A percentile compares a stretch with the other conserved stretches of the same genome.
Evolutionary conservation across 2,113 vertebrate species (phyloP).

Genomic region (Syrrhaptes paradoxus): DNA sequence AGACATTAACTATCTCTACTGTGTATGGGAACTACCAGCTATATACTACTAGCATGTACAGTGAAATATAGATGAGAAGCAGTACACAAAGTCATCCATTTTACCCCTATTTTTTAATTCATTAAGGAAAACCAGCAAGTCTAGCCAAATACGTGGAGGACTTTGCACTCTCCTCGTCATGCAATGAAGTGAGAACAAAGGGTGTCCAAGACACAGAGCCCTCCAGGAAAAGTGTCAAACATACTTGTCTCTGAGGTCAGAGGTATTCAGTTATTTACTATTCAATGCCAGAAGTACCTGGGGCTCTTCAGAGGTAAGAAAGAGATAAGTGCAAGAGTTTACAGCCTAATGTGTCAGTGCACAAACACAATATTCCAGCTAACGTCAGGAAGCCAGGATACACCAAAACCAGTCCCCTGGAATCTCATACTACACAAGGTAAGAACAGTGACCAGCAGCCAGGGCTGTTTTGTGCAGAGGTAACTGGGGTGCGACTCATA

Average conservation of each 20-base stretch:
- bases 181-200: neutral
- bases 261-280: neutral
- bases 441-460: neutral
- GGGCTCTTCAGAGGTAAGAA: neutral
- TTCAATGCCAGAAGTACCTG: neutral
- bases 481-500: neutral
- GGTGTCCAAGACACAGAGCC: neutral
- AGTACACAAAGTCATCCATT: neutral
- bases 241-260: neutral
- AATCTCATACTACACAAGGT: neutral
- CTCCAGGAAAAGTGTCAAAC: neutral
- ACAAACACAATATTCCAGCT: neutral
- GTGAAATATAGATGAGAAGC: neutral
- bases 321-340: neutral
- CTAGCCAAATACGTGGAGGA: neutral
- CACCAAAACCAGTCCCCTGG: neutral
- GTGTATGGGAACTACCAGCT: neutral
- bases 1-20: neutral
- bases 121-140: neutral
- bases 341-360: rapidly evolving
- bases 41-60: neutral
- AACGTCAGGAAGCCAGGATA: neutral
- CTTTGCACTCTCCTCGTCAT: neutral
- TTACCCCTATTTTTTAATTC: neutral
- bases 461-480: neutral